These are phyloP conservation scores for Andrena praecox DNA, from an alignment of 2,888 invertebrate genomes.

Conservation along the genomic window DNA sequence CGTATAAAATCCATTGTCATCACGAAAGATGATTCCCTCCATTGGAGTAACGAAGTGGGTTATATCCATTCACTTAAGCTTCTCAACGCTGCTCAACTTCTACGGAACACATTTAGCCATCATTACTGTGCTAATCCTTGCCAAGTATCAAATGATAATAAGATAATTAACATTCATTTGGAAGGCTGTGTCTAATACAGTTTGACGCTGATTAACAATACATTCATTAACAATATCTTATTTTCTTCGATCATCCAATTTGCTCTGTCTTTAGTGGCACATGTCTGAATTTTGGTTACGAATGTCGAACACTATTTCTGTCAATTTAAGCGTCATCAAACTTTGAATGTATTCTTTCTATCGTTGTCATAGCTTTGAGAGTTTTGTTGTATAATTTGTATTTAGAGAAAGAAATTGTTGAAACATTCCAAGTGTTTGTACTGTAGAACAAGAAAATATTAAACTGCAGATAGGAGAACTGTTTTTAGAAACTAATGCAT, in stretches of 20 bases:
- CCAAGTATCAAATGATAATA: background rate
- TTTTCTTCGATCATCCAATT: background rate
- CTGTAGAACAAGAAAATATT: no score
- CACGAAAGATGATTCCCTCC: background rate
- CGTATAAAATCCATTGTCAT: conserved; percentile 6
- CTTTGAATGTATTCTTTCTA: no score
- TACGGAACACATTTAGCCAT: background rate
- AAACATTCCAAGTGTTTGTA: no score
- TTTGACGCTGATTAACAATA: background rate
- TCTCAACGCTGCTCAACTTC: background rate
- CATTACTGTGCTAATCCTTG: background rate
- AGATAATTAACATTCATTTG: background rate
- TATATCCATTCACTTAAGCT: background rate
- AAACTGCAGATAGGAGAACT: no score
- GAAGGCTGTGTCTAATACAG: background rate
- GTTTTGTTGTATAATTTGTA: no score
- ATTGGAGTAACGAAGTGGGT: background rate
- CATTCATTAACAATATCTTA: background rate
- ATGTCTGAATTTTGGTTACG: no score
- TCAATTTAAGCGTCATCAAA: no score
- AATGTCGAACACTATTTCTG: no score
- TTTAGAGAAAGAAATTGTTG: no score
- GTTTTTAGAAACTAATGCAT: no score
- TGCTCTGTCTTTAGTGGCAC: background rate
- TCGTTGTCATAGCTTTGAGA: no score